phyloP scores from a whole-genome alignment of 2,888 invertebrate species.

The Meta bourneti region DNA sequence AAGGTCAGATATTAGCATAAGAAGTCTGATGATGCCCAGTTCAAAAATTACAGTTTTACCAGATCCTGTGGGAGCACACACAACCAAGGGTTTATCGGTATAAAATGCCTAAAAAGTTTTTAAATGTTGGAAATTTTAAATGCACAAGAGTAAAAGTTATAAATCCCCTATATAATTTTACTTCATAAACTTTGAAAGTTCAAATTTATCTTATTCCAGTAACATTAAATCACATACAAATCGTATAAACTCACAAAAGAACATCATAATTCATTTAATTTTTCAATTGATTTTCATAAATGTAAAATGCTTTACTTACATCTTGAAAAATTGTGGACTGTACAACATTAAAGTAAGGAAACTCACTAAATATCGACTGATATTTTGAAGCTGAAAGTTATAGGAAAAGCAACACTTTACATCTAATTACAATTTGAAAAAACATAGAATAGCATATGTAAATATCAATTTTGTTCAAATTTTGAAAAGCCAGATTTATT shows the following conservation, averaged over 20 bases:
- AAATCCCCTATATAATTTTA: not conserved
- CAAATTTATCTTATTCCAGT: not conserved
- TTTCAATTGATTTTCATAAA: not conserved
- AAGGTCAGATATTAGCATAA: slow-evolving; percentile 83
- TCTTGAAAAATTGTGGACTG: slow-evolving; percentile 88
- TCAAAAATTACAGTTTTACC: slow-evolving; percentile 92
- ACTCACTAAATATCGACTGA: slow-evolving; percentile 83
- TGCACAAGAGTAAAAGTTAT: not conserved
- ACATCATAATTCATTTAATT: slow-evolving; percentile 11
- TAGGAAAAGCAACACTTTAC: not conserved
- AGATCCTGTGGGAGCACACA: slow-evolving; percentile 90
- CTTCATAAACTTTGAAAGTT: not conserved
- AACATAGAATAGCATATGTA: too few species aligned
- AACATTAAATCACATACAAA: not conserved
- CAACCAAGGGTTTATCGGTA: slow-evolving; percentile 86
- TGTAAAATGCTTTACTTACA: slow-evolving; percentile 80
- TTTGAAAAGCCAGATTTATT: not conserved
- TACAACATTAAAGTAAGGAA: slow-evolving; percentile 87
- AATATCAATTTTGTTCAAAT: too few species aligned
- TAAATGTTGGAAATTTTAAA: not conserved
- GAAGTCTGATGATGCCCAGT: slow-evolving; percentile 87
- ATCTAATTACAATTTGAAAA: too few species aligned
- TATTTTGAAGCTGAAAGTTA: slow-evolving; percentile 83
- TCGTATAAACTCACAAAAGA: not conserved
- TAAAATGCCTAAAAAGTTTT: slow-evolving; percentile 80